Evolutionary conservation across 2,888 invertebrate genomes (phyloP).

Genomic region (Lypha dubia): DNA sequence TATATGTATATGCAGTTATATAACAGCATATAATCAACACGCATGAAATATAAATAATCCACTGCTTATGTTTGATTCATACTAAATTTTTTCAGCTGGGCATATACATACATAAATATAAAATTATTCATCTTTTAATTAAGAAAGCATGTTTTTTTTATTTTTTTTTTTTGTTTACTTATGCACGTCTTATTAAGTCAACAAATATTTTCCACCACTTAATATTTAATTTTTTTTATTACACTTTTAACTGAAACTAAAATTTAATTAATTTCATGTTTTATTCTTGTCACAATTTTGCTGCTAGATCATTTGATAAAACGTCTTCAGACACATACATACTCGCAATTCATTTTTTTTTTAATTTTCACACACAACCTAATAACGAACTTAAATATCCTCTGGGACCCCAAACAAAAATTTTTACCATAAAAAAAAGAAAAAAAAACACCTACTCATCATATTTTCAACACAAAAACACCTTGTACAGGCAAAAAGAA

Average conservation of each 20-base stretch:
- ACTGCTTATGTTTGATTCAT: too few species aligned
- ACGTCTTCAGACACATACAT: neutral
- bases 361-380: constrained; percentile 1
- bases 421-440: neutral
- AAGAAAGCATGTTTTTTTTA: too few species aligned
- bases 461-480: constrained; percentile 11
- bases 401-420: neutral
- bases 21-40: too few species aligned
- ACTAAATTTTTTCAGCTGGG: too few species aligned
- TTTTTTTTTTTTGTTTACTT: too few species aligned
- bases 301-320: neutral
- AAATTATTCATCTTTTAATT: too few species aligned
- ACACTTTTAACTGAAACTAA: neutral
- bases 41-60: too few species aligned
- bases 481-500: neutral
- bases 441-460: constrained; percentile 40
- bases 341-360: constrained; percentile 30
- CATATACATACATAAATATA: too few species aligned
- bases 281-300: constrained; percentile 1
- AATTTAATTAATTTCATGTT: neutral
- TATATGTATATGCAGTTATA: too few species aligned
- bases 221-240: too few species aligned
- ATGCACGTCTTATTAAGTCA: too few species aligned
- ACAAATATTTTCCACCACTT: neutral
- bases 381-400: neutral